Conservation (phyloP, 2,888 invertebrate genomes). For the Pristionchus entomophagus region DNA sequence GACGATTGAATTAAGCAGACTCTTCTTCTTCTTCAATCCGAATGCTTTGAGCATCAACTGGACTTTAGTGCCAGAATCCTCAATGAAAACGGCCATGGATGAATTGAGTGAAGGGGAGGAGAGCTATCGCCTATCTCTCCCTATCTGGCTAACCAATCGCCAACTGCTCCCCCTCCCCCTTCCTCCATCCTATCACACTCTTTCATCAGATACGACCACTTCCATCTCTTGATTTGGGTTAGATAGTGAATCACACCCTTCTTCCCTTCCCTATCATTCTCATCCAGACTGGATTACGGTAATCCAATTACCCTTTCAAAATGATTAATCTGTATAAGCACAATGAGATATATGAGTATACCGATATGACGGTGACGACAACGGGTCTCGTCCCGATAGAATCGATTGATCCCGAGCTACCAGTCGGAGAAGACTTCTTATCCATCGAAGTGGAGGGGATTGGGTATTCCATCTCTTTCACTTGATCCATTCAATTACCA, state of each 20-base stretch:
- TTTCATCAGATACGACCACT: constrained; percentile 31
- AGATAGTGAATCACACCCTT: background rate
- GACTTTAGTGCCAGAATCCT: constrained; percentile 54
- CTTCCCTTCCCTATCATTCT: background rate
- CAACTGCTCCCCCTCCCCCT: too few relatives aligned
- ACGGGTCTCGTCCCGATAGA: constrained; percentile 4
- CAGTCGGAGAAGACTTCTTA: constrained; percentile 29
- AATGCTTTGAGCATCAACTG: constrained; percentile 71
- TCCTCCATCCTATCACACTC: constrained; percentile 34
- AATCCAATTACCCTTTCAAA: background rate
- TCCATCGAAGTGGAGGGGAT: background rate
- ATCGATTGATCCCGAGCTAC: constrained; percentile 1
- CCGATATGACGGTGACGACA: constrained; percentile 10
- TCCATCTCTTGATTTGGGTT: background rate
- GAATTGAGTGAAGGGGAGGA: background rate
- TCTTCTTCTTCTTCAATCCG: constrained; percentile 69
- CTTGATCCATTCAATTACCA: background rate
- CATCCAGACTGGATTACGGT: background rate
- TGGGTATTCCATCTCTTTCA: constrained; percentile 32
- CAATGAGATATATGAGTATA: too few relatives aligned
- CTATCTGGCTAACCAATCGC: constrained; percentile 19
- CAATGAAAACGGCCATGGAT: background rate
- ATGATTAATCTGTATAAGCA: background rate
- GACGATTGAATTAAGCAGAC: constrained; percentile 62
- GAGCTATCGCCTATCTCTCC: background rate